These are phyloP conservation scores for Chironomus striatipennis DNA, from an alignment of 1,140 invertebrate genomes.

Conservation along the genomic window DNA sequence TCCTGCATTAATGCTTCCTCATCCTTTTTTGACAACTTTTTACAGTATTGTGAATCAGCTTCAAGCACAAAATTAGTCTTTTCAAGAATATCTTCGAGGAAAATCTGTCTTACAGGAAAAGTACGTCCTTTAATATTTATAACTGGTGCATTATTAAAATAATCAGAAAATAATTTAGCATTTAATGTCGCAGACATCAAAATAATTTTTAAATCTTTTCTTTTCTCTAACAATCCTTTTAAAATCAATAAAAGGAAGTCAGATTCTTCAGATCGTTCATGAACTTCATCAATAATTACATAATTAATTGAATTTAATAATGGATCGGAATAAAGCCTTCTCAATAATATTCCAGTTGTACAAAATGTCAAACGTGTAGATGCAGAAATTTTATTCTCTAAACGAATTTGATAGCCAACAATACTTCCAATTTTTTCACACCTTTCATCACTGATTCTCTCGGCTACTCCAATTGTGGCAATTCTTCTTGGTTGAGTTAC, in stretches of 20 bases:
- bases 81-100: slow-evolving; percentile 68
- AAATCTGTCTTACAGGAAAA: slow-evolving; percentile 70
- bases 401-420: slow-evolving; percentile 77
- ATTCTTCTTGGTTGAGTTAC: slow-evolving; percentile 89
- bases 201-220: slow-evolving; percentile 69
- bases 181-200: slow-evolving; percentile 85
- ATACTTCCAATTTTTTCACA: slow-evolving; percentile 69
- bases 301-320: slow-evolving; percentile 62
- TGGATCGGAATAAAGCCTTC: slow-evolving; percentile 68
- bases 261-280: slow-evolving; percentile 81
- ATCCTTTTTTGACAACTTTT: slow-evolving; percentile 51
- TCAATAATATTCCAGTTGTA: slow-evolving; percentile 81
- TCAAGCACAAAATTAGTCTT: slow-evolving; percentile 58
- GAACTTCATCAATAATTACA: slow-evolving; percentile 83
- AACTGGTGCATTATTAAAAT: slow-evolving; percentile 62
- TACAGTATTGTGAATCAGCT: slow-evolving; percentile 57
- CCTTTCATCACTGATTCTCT: slow-evolving; percentile 81
- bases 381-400: slow-evolving; percentile 65
- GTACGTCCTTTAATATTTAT: slow-evolving; percentile 69
- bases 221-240: slow-evolving; percentile 56
- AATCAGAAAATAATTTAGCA: slow-evolving; percentile 65
- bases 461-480: slow-evolving; percentile 85
- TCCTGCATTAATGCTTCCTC: slow-evolving; percentile 35
- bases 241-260: slow-evolving; percentile 76
- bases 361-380: slow-evolving; percentile 80